Percentiles rank a stretch among this genome's conserved stretches.
phyloP scores from a whole-genome alignment of 2,113 vertebrate genomes.

The Strix uralensis region DNA sequence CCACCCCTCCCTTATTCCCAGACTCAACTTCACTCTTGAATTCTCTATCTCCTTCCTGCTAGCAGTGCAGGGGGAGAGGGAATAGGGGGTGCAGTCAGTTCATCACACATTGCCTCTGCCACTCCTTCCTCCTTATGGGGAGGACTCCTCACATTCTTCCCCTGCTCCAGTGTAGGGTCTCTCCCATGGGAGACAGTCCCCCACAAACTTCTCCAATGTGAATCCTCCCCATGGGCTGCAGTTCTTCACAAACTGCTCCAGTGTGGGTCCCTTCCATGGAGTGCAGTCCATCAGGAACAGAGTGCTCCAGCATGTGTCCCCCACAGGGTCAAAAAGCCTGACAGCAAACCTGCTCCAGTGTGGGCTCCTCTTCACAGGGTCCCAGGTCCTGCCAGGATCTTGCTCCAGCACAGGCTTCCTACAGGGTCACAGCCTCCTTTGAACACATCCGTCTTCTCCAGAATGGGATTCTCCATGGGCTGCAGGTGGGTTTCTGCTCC shows the following conservation, averaged over 20 bases:
- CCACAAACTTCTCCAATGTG: background rate
- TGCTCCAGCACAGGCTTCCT: background rate
- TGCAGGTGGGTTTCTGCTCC: background rate
- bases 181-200: background rate
- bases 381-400: background rate
- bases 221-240: background rate
- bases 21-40: background rate
- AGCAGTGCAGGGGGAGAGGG: too few relatives aligned
- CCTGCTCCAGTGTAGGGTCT: background rate
- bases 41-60: background rate
- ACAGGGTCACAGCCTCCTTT: background rate
- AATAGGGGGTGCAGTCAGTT: background rate
- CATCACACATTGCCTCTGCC: background rate
- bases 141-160: background rate
- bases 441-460: background rate
- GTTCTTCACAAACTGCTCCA: background rate
- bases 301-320: background rate
- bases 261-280: accelerated
- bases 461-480: background rate
- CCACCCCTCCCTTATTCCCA: background rate
- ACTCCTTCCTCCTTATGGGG: background rate
- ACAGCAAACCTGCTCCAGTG: background rate
- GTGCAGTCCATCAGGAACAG: background rate
- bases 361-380: background rate
- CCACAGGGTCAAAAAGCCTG: accelerated